A percentile compares a stretch with the other conserved stretches of the same genome.
Evolutionary conservation across 2,888 invertebrate species (phyloP).

Genomic region (Ametastegia equiseti): DNA sequence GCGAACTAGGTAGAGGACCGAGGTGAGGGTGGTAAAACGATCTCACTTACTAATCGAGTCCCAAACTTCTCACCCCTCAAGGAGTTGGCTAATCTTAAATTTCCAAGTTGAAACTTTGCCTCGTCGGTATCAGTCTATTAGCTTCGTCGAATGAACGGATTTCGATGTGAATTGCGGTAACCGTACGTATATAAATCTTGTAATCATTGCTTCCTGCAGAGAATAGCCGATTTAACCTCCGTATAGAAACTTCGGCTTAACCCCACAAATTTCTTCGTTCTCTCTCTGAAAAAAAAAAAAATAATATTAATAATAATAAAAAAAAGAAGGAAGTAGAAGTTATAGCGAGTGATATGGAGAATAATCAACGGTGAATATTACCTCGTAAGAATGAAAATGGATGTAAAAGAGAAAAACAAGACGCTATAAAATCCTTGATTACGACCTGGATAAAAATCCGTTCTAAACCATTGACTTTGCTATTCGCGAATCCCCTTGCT

Average conservation of each 20-base stretch:
- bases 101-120: constrained; percentile 23
- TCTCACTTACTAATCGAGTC: constrained; percentile 33
- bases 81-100: constrained; percentile 29
- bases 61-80: not conserved
- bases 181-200: not conserved
- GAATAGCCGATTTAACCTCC: not conserved
- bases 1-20: too few species aligned
- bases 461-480: constrained; percentile 2
- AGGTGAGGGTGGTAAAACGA: not conserved
- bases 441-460: constrained; percentile 3
- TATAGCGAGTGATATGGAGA: not conserved
- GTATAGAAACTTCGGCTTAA: not conserved
- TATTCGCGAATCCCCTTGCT: not conserved
- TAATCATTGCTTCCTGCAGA: too few species aligned
- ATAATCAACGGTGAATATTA: not conserved
- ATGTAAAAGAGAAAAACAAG: not conserved
- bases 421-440: not conserved
- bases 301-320: not conserved
- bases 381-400: not conserved
- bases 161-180: not conserved
- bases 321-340: not conserved
- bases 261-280: not conserved
- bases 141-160: not conserved
- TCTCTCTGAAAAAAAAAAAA: not conserved
- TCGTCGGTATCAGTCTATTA: constrained; percentile 32